Base-by-base conservation (phyloP, 2,888 invertebrate genomes). In the Platycheirus albimanus region DNA sequence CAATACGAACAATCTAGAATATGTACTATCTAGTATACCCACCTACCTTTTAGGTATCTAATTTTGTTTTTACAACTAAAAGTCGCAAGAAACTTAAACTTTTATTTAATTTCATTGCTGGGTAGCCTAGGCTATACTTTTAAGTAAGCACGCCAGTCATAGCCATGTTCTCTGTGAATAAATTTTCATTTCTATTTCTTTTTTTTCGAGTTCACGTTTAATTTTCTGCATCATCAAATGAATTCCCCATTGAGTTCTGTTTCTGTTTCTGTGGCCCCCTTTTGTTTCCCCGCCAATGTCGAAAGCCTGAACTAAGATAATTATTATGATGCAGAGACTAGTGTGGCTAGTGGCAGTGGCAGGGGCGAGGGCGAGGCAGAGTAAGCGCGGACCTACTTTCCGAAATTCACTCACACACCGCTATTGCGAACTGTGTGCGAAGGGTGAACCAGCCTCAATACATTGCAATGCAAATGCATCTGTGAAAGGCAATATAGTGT, bases 361-460 rank as follows among this genome's bases (percentile, higher is more conserved):
- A n/a, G n/a, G n/a, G n/a, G n/a, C n/a, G n/a, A n/a, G n/a, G n/a
- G n/a, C n/a, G 38, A 19, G 19, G n/a, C 8, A 15, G 38, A 24
- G 24, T 67, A 67, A 38, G 52, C 72, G 61, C 72, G 83, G 83
- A 83, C 83, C 83, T 83, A 83, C 83, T 83, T 83, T 83, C 72
- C 69, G 83, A 78, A 74, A 83, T 56, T 78, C 69, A 77, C 77
- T 10, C 20, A 83, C 64, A 78, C 83, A 78, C 56, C 28, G 15
- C 3, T 33, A 33, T 33, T 24, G 24, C 24, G n/a, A 24, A 6
- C 24, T 24, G 24, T 3, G 38, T 19, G 51, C 52, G 70, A 76
- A 71, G 80, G 70, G 81, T 81, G 67, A 81, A 81, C 41, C 13
- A 71, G 43, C 43, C 30, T 15, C 43, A 61, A 11, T n/a, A 67